Evolutionary conservation across 2,113 vertebrate genomes (phyloP).

Genomic region (Illadopsis cleaveri): DNA sequence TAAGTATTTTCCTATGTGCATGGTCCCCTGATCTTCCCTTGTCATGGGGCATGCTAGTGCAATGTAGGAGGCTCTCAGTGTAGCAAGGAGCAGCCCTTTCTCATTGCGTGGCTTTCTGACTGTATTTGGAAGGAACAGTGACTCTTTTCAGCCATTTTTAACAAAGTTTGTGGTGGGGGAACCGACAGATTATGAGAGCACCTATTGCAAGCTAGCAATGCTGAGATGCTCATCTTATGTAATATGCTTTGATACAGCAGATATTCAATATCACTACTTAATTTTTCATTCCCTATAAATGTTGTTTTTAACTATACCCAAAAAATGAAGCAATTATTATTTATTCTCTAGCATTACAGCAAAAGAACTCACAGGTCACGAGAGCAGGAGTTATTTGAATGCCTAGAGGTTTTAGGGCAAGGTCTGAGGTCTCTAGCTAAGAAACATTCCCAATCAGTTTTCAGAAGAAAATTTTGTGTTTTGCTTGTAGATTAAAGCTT

Average conservation of each 20-base stretch:
- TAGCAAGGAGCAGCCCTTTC: background rate
- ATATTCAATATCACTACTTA: background rate
- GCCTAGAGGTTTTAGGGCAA: background rate
- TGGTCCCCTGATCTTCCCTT: background rate
- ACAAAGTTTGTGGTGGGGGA: background rate
- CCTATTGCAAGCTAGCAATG: background rate
- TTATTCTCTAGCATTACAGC: background rate
- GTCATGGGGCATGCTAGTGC: background rate
- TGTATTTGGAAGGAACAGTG: background rate
- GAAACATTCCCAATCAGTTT: background rate
- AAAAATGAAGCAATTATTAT: background rate
- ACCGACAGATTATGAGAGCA: background rate
- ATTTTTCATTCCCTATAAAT: background rate
- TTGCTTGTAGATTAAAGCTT: background rate
- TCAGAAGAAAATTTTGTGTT: background rate
- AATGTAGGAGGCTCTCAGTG: background rate
- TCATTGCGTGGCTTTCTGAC: background rate
- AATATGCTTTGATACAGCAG: background rate
- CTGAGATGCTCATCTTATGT: rapidly evolving
- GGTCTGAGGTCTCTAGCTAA: background rate
- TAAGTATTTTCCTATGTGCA: background rate
- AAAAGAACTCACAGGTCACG: background rate
- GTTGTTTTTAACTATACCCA: background rate
- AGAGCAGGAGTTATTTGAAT: background rate
- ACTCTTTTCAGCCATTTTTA: background rate